Conservation (phyloP, 2,797 vertebrate genomes). For the Sciurus vulgaris region DNA sequence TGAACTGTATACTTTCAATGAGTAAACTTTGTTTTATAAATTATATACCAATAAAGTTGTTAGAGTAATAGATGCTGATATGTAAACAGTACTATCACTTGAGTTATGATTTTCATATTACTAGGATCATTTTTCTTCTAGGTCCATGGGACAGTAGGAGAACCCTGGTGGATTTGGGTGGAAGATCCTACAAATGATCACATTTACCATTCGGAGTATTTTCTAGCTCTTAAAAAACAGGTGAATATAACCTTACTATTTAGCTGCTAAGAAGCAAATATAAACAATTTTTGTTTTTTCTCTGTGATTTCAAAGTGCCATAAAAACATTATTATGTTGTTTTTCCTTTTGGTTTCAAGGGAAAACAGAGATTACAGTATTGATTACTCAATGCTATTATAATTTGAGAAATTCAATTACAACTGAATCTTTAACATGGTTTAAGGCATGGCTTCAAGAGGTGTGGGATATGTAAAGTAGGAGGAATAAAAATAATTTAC, state of each 20-base stretch:
- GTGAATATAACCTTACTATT: conserved; percentile 73
- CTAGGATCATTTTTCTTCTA: conserved; percentile 80
- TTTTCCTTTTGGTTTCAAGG: conserved; percentile 37
- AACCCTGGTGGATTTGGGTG: conserved; percentile 99
- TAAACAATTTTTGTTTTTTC: conserved; percentile 23
- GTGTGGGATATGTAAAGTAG: neutral
- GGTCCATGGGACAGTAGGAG: conserved; percentile 96
- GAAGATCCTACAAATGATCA: conserved; percentile 98
- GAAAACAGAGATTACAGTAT: conserved; percentile 1
- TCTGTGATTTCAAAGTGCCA: neutral
- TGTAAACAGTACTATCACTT: neutral
- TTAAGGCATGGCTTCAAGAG: neutral
- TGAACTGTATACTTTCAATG: neutral
- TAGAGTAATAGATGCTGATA: neutral
- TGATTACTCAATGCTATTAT: neutral
- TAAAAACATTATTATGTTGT: conserved; percentile 1
- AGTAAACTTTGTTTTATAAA: conserved; percentile 30
- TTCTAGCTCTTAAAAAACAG: conserved; percentile 98
- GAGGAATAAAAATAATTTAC: conserved; percentile 25
- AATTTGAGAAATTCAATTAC: conserved; percentile 30
- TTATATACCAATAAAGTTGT: neutral
- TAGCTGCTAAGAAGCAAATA: conserved; percentile 40
- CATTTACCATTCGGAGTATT: conserved; percentile 99
- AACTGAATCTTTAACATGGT: neutral
- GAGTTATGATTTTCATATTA: conserved; percentile 1